phyloP scores from a whole-genome alignment of 92 coral and sea anemone genomes.

The Porites rus region DNA sequence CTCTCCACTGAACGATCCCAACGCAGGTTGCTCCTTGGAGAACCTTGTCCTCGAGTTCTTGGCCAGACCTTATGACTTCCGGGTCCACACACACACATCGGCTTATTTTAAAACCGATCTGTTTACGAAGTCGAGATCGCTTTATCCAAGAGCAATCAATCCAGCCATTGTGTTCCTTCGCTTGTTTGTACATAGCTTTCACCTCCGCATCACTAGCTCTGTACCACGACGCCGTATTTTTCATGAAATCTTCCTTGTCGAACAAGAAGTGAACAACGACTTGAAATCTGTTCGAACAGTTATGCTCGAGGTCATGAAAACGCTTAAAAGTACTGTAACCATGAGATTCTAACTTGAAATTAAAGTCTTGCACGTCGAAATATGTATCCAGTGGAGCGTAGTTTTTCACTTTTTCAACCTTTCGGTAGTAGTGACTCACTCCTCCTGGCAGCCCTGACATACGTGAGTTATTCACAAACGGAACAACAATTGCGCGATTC shows the following conservation, averaged over 20 bases:
- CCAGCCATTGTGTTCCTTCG: constrained; percentile 85
- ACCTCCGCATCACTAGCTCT: constrained; percentile 69
- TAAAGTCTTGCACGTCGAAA: constrained; percentile 73
- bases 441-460: constrained; percentile 95
- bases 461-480: constrained; percentile 96
- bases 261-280: constrained; percentile 91
- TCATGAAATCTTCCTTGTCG: constrained; percentile 51
- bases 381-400: constrained; percentile 84
- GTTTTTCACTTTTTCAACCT: constrained; percentile 39
- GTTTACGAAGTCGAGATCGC: constrained; percentile 85
- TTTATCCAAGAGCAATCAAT: constrained; percentile 84
- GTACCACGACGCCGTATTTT: constrained; percentile 88
- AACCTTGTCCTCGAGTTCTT: constrained; percentile 82
- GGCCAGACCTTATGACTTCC: constrained; percentile 77
- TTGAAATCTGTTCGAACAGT: constrained; percentile 82
- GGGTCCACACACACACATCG: constrained; percentile 98
- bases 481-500: constrained; percentile 84
- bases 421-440: constrained; percentile 83
- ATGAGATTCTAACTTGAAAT: constrained; percentile 65
- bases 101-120: constrained; percentile 89
- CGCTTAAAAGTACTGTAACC: constrained; percentile 83
- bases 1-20: constrained; percentile 96
- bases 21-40: constrained; percentile 87
- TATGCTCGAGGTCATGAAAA: constrained; percentile 81
- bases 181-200: constrained; percentile 68